Conservation (phyloP, 2,888 invertebrate genomes). For the Stenoptilia bipunctidactyla region DNA sequence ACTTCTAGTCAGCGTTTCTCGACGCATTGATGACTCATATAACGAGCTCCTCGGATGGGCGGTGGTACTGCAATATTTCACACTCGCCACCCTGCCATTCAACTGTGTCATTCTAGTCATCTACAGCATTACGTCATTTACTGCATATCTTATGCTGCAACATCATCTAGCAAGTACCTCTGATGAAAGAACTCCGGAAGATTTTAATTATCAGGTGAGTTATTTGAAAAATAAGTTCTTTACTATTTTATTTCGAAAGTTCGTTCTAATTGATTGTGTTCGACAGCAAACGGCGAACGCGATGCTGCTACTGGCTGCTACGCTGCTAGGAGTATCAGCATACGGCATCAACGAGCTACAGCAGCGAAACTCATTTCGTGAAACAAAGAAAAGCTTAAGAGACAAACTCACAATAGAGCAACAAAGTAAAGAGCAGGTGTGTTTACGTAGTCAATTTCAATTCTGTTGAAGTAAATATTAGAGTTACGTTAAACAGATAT, state of each 20-base stretch:
- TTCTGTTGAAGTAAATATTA: too few species aligned
- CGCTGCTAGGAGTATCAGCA: slow-evolving; percentile 75
- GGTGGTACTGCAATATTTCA: slow-evolving; percentile 79
- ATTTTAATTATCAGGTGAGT: slow-evolving; percentile 49
- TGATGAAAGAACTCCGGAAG: slow-evolving; percentile 37
- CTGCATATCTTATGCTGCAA: slow-evolving; percentile 43
- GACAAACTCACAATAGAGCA: slow-evolving; percentile 94
- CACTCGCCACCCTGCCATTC: slow-evolving; percentile 81
- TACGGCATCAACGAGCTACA: slow-evolving; percentile 85
- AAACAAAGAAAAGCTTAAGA: slow-evolving; percentile 91
- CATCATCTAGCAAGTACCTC: slow-evolving; percentile 42
- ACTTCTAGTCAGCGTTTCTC: slow-evolving; percentile 47
- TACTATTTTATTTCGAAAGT: too few species aligned
- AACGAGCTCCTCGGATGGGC: slow-evolving; percentile 82
- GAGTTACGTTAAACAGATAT: slow-evolving; percentile 1
- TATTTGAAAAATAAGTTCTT: too few species aligned
- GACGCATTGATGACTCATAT: slow-evolving; percentile 57
- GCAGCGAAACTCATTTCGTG: slow-evolving; percentile 88
- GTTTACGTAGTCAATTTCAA: neutral
- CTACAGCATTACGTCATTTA: slow-evolving; percentile 38
- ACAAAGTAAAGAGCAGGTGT: slow-evolving; percentile 89
- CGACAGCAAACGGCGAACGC: slow-evolving; percentile 79
- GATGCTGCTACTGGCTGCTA: slow-evolving; percentile 78
- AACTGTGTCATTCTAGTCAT: slow-evolving; percentile 37
- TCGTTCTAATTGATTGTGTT: too few species aligned